phyloP scores from a whole-genome alignment of 1,140 invertebrate genomes.

The Aricia agestis region DNA sequence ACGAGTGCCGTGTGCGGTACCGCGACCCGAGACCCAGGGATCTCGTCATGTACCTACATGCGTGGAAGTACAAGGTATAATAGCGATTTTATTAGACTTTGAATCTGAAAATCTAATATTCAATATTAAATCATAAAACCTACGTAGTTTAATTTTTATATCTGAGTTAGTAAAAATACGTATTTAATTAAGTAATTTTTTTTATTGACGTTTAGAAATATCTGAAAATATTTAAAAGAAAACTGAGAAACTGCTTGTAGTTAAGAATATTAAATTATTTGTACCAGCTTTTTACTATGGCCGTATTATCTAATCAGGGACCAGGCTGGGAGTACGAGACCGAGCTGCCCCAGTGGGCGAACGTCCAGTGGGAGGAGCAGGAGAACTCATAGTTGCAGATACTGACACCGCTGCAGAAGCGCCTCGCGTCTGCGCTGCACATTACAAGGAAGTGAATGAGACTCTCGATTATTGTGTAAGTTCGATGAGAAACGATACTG shows the following conservation, averaged over 20 bases:
- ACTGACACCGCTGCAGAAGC: slow-evolving; percentile 43
- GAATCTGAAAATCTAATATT: background rate
- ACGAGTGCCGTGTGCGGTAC: slow-evolving; percentile 94
- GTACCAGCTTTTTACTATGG: too few relatives aligned
- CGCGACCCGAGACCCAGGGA: slow-evolving; percentile 93
- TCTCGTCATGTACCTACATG: slow-evolving; percentile 96
- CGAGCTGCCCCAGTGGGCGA: slow-evolving; percentile 91
- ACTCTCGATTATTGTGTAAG: slow-evolving; percentile 18
- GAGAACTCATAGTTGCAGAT: slow-evolving; percentile 69
- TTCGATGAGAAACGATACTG: slow-evolving; percentile 16
- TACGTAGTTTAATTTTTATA: too few relatives aligned
- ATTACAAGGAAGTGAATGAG: slow-evolving; percentile 27
- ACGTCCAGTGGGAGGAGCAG: slow-evolving; percentile 85
- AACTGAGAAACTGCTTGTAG: too few relatives aligned
- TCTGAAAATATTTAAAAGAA: too few relatives aligned
- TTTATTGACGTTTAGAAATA: too few relatives aligned
- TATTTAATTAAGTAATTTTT: too few relatives aligned
- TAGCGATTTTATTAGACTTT: slow-evolving; percentile 6
- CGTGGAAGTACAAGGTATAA: slow-evolving; percentile 89
- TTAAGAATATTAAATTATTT: too few relatives aligned
- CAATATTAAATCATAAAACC: too few relatives aligned
- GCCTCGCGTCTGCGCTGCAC: slow-evolving; percentile 42
- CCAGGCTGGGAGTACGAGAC: slow-evolving; percentile 94
- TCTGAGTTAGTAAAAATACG: too few relatives aligned
- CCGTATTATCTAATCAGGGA: slow-evolving; percentile 76